Conservation (phyloP, 2,888 invertebrate genomes). For the Charanyca ferruginea region DNA sequence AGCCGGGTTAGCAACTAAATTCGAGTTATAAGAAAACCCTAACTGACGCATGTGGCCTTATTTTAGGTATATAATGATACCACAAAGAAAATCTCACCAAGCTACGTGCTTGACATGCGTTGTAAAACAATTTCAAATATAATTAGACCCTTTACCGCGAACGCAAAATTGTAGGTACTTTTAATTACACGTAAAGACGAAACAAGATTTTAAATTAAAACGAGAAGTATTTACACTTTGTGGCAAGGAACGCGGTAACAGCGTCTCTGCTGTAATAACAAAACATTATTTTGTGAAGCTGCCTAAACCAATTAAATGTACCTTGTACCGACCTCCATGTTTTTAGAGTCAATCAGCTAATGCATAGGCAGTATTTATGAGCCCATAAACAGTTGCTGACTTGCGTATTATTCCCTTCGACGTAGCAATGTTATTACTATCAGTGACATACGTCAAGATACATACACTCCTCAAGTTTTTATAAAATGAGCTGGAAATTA, state of each 20-base stretch:
- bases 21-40: neutral
- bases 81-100: constrained; percentile 8
- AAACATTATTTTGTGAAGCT: constrained; percentile 47
- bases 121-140: constrained; percentile 39
- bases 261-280: constrained; percentile 25
- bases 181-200: constrained; percentile 56
- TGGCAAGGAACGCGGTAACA: constrained; percentile 33
- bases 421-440: constrained; percentile 21
- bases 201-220: constrained; percentile 56
- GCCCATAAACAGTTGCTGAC: constrained; percentile 34
- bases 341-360: constrained; percentile 59
- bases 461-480: constrained; percentile 17
- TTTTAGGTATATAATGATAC: neutral
- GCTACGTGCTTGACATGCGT: constrained; percentile 5
- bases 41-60: neutral
- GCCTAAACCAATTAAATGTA: constrained; percentile 30
- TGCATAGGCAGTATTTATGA: constrained; percentile 45
- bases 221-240: constrained; percentile 52
- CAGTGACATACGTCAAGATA: constrained; percentile 28
- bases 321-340: constrained; percentile 16
- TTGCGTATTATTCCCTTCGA: constrained; percentile 23
- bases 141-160: constrained; percentile 31
- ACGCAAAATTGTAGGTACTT: constrained; percentile 36
- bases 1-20: neutral
- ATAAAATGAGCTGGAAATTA: neutral